Base-by-base conservation (phyloP, 1,140 invertebrate genomes). In the Drosophila punjabiensis region DNA sequence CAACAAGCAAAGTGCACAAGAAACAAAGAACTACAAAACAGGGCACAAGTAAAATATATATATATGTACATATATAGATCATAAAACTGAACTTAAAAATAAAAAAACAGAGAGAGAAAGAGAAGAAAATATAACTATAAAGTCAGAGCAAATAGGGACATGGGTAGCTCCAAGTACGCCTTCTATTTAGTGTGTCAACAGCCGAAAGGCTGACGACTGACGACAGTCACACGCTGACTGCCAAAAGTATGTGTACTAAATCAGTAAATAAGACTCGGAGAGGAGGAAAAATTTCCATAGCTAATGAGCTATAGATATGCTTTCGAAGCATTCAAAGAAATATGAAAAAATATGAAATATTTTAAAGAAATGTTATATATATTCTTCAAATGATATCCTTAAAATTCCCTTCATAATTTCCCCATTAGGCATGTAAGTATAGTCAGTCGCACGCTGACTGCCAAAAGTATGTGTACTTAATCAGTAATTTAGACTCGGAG, bases 81-180 rank as follows among this genome's bases (percentile, higher is more conserved):
- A 78, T 63, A 76, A 78, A 76, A 66, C 64, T 56, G 55, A 77
- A 76, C 67, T 69, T 35, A 71, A 50, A 71, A 52, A 68, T 1
- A 20, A 8, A 20, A 13, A 37, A 41, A 50, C 14, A n/a, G n/a
- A 33, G 24, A 13, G 24, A 24, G 24, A 24, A 3, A 24, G 24
- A 24, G 24, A 60, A 59, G 35, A 50, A 77, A 55, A 65, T 71
- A 65, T 60, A 84, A 81, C 82, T 77, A 77, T 81, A 78, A 77
- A 77, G 82, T 61, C 60, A 66, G 16, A 24, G 77, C 78, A 84
- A 84, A 85, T 63, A 85, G 48, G 63, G 61, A 50, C 75, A 79
- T 62, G 59, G 39, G 14, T 30, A 14, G 11, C 32, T 39, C 68
- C 6, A 10, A 16, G 47, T n/a, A 16, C 10, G 24, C 28, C 50